Percentiles rank a stretch among this genome's conserved stretches.
Evolutionary conservation across 2,888 invertebrate species (phyloP).

Genomic region (Poecilobothrus nobilitatus): DNA sequence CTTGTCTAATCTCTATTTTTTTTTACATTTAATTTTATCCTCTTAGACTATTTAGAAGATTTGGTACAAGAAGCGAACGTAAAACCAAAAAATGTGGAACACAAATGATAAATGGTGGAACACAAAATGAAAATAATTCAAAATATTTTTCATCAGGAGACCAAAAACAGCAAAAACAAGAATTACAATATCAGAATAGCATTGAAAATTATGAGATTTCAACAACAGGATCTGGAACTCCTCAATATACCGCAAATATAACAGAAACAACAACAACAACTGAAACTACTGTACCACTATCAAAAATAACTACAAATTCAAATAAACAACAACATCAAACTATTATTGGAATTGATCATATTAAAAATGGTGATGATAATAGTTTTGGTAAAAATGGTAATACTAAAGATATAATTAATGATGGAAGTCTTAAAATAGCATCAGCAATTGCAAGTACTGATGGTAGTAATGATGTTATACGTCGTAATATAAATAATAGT

Average conservation of each 20-base stretch:
- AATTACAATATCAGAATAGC: conserved; percentile 28
- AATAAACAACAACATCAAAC: not conserved
- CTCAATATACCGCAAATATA: not conserved
- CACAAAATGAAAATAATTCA: not conserved
- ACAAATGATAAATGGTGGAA: not conserved
- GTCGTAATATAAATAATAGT: not conserved
- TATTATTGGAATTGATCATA: not conserved
- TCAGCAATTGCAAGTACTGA: not conserved
- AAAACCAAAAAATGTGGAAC: conserved; percentile 21
- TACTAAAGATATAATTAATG: not conserved
- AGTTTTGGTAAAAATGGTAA: too few relatives aligned
- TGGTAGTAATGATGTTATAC: not conserved
- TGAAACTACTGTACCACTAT: not conserved
- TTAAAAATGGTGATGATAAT: not conserved
- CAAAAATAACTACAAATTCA: not conserved
- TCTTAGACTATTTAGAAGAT: conserved; percentile 37
- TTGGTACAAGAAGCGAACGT: conserved; percentile 36
- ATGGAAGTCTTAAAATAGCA: conserved; percentile 18
- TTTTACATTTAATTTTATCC: too few relatives aligned
- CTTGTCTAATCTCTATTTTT: too few relatives aligned
- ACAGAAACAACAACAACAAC: not conserved
- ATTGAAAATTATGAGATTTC: conserved; percentile 21
- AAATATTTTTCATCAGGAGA: not conserved
- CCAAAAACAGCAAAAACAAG: not conserved
- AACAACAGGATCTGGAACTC: conserved; percentile 18